Conservation (phyloP, 2,113 vertebrate genomes). For the Vombatus ursinus region DNA sequence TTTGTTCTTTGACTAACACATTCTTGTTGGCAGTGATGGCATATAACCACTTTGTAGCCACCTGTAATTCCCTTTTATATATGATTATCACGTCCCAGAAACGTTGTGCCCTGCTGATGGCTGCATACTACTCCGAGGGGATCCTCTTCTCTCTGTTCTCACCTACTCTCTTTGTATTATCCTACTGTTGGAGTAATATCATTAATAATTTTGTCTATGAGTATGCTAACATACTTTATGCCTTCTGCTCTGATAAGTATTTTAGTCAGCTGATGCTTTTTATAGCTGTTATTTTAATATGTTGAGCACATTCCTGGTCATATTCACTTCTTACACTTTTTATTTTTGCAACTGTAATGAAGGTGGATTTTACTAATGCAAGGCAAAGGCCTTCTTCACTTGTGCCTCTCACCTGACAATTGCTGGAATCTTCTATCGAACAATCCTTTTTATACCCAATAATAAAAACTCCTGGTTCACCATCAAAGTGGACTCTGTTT, state of each 20-base stretch:
- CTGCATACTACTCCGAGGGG: background rate
- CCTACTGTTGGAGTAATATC: background rate
- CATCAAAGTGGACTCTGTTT: constrained; percentile 64
- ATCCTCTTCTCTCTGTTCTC: background rate
- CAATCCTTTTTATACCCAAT: constrained; percentile 41
- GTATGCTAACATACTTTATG: constrained; percentile 21
- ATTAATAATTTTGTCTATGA: constrained; percentile 62
- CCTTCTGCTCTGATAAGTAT: constrained; percentile 42
- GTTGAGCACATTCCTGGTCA: background rate
- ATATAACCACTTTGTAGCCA: no score
- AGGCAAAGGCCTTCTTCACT: constrained; percentile 12
- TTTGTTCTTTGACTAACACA: background rate
- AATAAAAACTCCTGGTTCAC: constrained; percentile 43
- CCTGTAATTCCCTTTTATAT: background rate
- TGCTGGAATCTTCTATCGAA: constrained; percentile 44
- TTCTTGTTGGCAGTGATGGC: constrained; percentile 7
- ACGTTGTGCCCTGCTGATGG: background rate
- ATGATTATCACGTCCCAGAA: background rate
- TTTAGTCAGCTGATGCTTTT: constrained; percentile 8
- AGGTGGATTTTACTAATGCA: constrained; percentile 4
- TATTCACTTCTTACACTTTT: constrained; percentile 24
- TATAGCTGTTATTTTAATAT: background rate
- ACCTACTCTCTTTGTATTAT: constrained; percentile 25
- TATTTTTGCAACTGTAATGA: constrained; percentile 38
- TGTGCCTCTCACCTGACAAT: constrained; percentile 51